A percentile compares a stretch with the other conserved stretches of the same genome.
Evolutionary conservation across 1,140 invertebrate genomes (phyloP).

Genomic region (Epicauta chinensis): DNA sequence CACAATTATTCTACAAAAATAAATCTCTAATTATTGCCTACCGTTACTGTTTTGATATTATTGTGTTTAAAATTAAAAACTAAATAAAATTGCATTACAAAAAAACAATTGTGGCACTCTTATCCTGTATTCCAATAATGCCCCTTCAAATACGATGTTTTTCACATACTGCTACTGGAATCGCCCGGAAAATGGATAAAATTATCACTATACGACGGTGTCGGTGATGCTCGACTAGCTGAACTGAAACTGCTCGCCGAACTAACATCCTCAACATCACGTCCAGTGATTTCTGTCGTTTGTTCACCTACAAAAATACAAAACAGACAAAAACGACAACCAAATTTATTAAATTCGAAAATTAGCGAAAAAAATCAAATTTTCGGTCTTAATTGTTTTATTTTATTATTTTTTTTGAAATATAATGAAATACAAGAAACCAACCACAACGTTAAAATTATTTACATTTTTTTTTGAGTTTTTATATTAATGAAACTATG

Average conservation of each 20-base stretch:
- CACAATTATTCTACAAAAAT: too few species aligned
- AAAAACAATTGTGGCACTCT: constrained; percentile 3
- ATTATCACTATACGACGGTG: constrained; percentile 66
- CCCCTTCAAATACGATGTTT: neutral
- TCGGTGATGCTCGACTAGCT: constrained; percentile 68
- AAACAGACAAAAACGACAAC: neutral
- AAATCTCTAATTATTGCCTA: too few species aligned
- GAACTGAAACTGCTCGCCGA: constrained; percentile 72
- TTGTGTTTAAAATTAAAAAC: neutral
- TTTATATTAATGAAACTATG: neutral
- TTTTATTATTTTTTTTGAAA: constrained; percentile 13
- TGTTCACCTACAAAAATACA: constrained; percentile 49
- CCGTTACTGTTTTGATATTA: too few species aligned
- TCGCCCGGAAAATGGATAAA: constrained; percentile 70
- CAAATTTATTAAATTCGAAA: neutral
- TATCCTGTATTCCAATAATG: neutral
- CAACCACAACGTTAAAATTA: constrained; percentile 7
- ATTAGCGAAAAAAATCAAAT: neutral
- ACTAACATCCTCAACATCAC: constrained; percentile 68
- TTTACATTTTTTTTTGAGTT: constrained; percentile 8
- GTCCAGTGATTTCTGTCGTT: constrained; percentile 38
- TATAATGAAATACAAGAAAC: constrained; percentile 15
- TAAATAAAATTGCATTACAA: constrained; percentile 5
- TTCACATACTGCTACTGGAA: constrained; percentile 61
- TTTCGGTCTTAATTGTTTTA: constrained; percentile 1